Evolutionary conservation across 2,888 invertebrate species (phyloP).

Genomic region (Oscheius myriophilus): DNA sequence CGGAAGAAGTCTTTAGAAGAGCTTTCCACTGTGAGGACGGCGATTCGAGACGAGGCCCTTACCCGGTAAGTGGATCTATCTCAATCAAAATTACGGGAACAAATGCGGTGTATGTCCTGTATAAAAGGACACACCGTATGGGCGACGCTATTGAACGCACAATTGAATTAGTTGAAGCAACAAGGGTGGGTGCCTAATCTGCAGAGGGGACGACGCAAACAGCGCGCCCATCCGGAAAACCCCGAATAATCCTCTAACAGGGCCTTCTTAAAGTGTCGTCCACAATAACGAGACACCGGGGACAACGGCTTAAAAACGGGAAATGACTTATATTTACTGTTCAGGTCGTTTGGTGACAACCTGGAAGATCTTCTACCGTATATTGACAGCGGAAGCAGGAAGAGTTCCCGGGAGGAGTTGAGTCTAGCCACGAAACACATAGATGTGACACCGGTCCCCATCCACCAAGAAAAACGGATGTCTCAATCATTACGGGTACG

Average conservation of each 20-base stretch:
- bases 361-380: conserved; percentile 65
- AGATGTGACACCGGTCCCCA: conserved; percentile 7
- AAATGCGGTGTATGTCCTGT: conserved; percentile 12
- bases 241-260: too few relatives aligned
- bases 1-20: conserved; percentile 9
- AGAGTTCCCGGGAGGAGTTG: conserved; percentile 46
- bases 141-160: conserved; percentile 23
- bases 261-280: not conserved
- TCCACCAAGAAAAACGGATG: conserved; percentile 15
- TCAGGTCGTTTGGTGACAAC: conserved; percentile 67
- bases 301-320: not conserved
- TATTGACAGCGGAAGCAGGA: conserved; percentile 59
- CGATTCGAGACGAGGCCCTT: conserved; percentile 4
- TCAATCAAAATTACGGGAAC: too few relatives aligned
- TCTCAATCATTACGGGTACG: conserved; percentile 21
- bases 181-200: conserved; percentile 27
- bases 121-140: conserved; percentile 30
- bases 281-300: not conserved
- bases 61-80: conserved; percentile 9
- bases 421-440: conserved; percentile 20
- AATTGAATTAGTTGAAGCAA: conserved; percentile 32
- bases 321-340: conserved; percentile 16
- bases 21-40: not conserved
- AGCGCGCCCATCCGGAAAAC: conserved; percentile 15
- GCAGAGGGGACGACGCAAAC: conserved; percentile 6